Evolutionary conservation across 2,113 vertebrate genomes (phyloP), one percentile per base, ranked within the genome.

Genomic region (Leptobrachium ailaonicum): DNA sequence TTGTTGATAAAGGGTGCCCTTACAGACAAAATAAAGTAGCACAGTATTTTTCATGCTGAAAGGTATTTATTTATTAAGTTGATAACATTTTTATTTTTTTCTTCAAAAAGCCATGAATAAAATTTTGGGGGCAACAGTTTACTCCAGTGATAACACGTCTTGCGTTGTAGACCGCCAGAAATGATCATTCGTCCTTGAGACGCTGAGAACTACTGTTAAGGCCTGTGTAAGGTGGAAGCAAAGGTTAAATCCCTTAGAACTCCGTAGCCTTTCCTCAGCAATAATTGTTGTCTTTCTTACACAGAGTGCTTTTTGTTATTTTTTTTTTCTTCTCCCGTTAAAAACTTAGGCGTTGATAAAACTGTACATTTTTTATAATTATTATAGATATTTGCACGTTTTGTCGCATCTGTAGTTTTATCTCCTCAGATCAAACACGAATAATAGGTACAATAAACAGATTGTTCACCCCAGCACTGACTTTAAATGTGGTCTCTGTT

Each of bases 21-120:
- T 89, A 89, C 89, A 86, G 84, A 90, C 88, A 88, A 88, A 85
- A 90, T 85, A 85, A 86, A 91, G 82, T 79, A 79, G 81, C 58
- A n/a, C 82, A 77, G 83, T 90, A 90, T 93, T 93, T 92, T 90
- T 92, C 91, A 92, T 86, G 75, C 77, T 76, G 85, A 91, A 89
- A 91, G 94, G 90, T 92, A 90, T 95, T 95, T 92, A 90, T 95
- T 95, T 95, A 91, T 95, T 94, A 95, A 93, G 91, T 93, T 94
- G 95, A 95, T 96, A 95, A 94, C 90, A 89, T 91, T 92, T 91
- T 32, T 32, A 32, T 32, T 32, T 32, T 32, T 32, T 32, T 32
- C 20, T 32, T 32, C 20, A 92, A 95, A 94, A 96, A 94, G 95
- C 94, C 95, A 95, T 96, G 92, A 95, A 95, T 95, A 94, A 95